These are phyloP conservation scores for Hoplostethus atlanticus DNA, from an alignment of 2,797 vertebrate species.

Conservation along the genomic window DNA sequence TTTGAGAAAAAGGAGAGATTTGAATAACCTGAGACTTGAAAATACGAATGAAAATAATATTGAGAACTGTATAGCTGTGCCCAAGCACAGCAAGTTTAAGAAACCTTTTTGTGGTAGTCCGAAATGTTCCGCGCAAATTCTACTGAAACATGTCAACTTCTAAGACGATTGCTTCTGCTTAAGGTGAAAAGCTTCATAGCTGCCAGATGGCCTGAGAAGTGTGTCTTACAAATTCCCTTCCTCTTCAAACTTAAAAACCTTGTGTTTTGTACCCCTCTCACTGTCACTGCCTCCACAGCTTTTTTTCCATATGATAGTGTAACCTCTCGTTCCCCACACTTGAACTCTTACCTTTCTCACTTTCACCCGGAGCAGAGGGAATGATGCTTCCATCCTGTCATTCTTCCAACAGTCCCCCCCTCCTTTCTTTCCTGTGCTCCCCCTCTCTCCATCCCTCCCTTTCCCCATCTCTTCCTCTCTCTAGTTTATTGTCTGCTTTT, in stretches of 20 bases:
- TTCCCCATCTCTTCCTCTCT: constrained; percentile 23
- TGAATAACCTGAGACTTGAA: too few relatives aligned
- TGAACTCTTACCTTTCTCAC: constrained; percentile 63
- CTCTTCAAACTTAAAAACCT: constrained; percentile 20
- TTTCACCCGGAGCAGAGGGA: constrained; percentile 53
- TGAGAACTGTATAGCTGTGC: too few relatives aligned
- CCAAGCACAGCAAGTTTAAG: too few relatives aligned
- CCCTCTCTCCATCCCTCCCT: constrained; percentile 29
- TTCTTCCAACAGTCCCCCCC: constrained; percentile 46
- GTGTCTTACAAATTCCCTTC: constrained; percentile 45
- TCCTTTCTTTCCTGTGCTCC: constrained; percentile 18
- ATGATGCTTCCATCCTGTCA: constrained; percentile 68
- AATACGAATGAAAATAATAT: too few relatives aligned
- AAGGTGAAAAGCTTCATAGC: constrained; percentile 53
- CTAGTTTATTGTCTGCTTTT: constrained; percentile 30
- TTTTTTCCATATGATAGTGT: constrained; percentile 48
- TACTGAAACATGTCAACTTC: not conserved
- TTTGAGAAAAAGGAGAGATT: too few relatives aligned
- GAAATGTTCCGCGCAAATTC: too few relatives aligned
- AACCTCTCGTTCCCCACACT: constrained; percentile 48
- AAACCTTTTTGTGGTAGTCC: too few relatives aligned
- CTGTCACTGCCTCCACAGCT: constrained; percentile 7
- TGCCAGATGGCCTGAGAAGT: constrained; percentile 29
- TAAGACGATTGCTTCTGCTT: constrained; percentile 26
- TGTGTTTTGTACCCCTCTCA: constrained; percentile 12